Percentiles rank a stretch among this genome's conserved stretches.
Conservation (phyloP, 2,113 vertebrate genomes). For the Tylochromis polylepis region DNA sequence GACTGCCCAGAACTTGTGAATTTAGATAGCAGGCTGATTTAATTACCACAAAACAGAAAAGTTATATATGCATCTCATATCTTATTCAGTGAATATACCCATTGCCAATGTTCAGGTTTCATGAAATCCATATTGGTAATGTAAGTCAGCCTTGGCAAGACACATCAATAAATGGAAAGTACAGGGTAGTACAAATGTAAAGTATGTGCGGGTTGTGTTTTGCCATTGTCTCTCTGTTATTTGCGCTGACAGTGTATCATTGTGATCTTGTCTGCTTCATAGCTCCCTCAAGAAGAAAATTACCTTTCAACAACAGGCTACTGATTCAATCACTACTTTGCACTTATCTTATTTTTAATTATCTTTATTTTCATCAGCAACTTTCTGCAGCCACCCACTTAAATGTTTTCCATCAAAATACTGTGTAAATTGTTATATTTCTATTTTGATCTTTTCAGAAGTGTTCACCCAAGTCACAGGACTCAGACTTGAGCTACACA, state of each 20-base stretch:
- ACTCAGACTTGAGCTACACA: neutral
- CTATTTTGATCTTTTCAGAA: neutral
- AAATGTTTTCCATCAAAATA: neutral
- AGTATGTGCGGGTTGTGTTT: neutral
- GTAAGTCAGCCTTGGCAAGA: neutral
- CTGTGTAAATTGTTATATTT: neutral
- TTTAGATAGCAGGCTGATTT: neutral
- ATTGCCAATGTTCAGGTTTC: neutral
- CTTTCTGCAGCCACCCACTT: neutral
- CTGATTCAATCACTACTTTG: neutral
- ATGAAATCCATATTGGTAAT: neutral
- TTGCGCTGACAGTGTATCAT: neutral
- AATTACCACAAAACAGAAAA: neutral
- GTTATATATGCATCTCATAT: neutral
- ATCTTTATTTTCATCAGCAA: neutral
- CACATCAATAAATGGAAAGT: neutral
- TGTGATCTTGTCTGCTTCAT: neutral
- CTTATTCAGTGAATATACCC: neutral
- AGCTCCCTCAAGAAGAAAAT: neutral
- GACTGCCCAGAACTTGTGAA: neutral
- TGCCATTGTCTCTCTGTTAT: neutral
- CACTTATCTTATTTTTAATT: neutral
- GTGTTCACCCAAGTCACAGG: neutral
- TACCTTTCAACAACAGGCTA: neutral
- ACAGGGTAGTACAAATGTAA: neutral